phyloP scores from a whole-genome alignment of 30 jellyfish, hydroid and myxozoan species.

The Phacellophora camtschatica region DNA sequence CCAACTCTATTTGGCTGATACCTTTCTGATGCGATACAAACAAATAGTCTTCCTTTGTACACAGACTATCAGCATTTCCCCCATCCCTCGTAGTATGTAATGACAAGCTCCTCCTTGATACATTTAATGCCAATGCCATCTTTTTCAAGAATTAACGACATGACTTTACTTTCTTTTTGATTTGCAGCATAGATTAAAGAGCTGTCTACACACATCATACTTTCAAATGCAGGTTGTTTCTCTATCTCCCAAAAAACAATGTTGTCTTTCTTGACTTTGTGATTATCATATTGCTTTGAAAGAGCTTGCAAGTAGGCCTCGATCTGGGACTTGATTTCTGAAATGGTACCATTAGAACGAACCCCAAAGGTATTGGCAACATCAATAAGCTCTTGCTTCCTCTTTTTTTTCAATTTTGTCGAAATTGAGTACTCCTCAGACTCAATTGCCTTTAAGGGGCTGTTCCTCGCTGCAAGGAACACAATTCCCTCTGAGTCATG shows the following conservation, averaged over 20 bases:
- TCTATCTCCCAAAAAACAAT: slow-evolving; percentile 16
- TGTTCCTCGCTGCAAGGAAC: not conserved
- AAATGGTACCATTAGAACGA: slow-evolving; percentile 32
- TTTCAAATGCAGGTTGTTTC: not conserved
- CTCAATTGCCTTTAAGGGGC: not conserved
- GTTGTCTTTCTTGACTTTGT: not conserved
- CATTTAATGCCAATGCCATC: no score
- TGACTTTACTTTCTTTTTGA: slow-evolving; percentile 14
- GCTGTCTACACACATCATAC: slow-evolving; percentile 15
- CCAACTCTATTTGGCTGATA: no score
- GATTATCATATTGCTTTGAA: not conserved
- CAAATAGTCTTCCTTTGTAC: no score
- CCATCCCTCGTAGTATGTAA: no score
- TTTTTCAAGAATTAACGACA: no score
- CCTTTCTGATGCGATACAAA: no score
- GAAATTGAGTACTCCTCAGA: not conserved
- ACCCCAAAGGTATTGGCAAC: slow-evolving; percentile 26
- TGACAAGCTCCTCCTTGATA: no score
- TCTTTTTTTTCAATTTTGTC: slow-evolving; percentile 2
- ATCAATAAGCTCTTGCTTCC: not conserved
- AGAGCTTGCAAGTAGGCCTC: slow-evolving; percentile 14
- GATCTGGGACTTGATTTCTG: slow-evolving; percentile 23
- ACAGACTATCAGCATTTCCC: no score
- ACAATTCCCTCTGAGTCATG: not conserved
- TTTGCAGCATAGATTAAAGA: slow-evolving; percentile 29